Evolutionary conservation across 2,113 vertebrate species (phyloP).

Genomic region (Regulus satrapa): DNA sequence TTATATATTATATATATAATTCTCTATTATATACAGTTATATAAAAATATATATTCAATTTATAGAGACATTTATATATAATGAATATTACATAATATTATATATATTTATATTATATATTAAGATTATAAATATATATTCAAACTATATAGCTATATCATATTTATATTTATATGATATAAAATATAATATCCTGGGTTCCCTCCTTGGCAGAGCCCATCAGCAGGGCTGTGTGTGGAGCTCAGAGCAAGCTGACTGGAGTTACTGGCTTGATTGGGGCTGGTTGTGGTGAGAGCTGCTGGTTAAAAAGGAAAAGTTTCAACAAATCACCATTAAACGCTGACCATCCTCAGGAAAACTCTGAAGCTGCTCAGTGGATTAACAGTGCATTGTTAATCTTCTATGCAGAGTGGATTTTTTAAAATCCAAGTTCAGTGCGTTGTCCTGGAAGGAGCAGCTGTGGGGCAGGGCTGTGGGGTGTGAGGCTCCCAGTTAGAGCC

Average conservation of each 20-base stretch:
- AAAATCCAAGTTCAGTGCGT: rapidly evolving
- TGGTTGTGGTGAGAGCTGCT: neutral
- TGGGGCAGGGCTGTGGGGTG: neutral
- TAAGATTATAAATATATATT: too few species aligned
- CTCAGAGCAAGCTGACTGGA: neutral
- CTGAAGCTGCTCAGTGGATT: too few species aligned
- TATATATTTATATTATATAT: too few species aligned
- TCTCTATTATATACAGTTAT: too few species aligned
- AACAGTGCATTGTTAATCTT: neutral
- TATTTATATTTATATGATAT: too few species aligned
- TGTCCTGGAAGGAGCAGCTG: rapidly evolving
- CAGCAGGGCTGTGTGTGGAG: neutral
- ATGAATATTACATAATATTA: too few species aligned
- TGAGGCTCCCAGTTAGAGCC: neutral
- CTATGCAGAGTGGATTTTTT: neutral
- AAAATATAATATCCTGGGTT: too few species aligned
- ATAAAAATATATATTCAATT: too few species aligned
- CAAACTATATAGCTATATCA: too few species aligned
- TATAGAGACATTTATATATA: too few species aligned
- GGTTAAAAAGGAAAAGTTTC: neutral
- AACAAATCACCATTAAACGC: neutral
- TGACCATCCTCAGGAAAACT: neutral
- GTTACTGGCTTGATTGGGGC: neutral
- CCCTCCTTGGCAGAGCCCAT: too few species aligned
- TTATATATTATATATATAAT: too few species aligned